These are phyloP conservation scores for Cololabis saira DNA, from an alignment of 2,113 vertebrate genomes.

Conservation along the genomic window DNA sequence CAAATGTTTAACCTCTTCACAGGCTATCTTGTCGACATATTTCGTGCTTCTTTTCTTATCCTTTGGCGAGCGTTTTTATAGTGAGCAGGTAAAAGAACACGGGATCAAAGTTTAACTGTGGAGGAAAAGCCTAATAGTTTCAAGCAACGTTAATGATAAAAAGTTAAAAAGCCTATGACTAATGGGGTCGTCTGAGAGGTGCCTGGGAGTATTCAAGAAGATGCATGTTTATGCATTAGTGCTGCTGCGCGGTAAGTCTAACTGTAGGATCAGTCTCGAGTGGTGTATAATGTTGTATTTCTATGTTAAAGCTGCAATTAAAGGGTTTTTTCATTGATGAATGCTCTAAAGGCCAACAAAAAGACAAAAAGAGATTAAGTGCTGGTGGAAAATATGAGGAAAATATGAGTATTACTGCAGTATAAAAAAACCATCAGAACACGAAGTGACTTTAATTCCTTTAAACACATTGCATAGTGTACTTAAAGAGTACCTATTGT, in stretches of 20 bases:
- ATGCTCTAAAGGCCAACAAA: not conserved
- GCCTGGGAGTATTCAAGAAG: slow-evolving; percentile 20
- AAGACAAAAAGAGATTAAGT: slow-evolving; percentile 7
- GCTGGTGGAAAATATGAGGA: too few species aligned
- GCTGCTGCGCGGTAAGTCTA: slow-evolving; percentile 19
- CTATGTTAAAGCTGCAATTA: not conserved
- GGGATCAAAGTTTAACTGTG: slow-evolving; percentile 46
- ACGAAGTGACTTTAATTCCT: not conserved
- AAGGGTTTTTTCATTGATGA: slow-evolving; percentile 8
- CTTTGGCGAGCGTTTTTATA: slow-evolving; percentile 22
- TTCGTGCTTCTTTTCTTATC: not conserved
- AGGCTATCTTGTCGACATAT: too few species aligned
- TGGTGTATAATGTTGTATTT: slow-evolving; percentile 6
- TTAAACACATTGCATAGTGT: not conserved
- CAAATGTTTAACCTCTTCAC: too few species aligned
- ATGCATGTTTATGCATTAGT: slow-evolving; percentile 28
- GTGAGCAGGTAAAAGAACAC: slow-evolving; percentile 35
- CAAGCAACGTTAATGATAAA: slow-evolving; percentile 45
- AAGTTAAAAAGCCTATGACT: slow-evolving; percentile 44
- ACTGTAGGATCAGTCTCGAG: slow-evolving; percentile 5
- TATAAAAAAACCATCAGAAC: slow-evolving; percentile 9
- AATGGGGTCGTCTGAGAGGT: slow-evolving; percentile 47
- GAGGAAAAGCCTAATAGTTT: slow-evolving; percentile 35
- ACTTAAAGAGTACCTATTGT: not conserved
- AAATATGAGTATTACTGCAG: too few species aligned